A percentile compares a stretch with the other conserved stretches of the same genome.
These are phyloP conservation scores for Drosophila ironensis DNA, from an alignment of 1,140 invertebrate species.

Conservation along the genomic window DNA sequence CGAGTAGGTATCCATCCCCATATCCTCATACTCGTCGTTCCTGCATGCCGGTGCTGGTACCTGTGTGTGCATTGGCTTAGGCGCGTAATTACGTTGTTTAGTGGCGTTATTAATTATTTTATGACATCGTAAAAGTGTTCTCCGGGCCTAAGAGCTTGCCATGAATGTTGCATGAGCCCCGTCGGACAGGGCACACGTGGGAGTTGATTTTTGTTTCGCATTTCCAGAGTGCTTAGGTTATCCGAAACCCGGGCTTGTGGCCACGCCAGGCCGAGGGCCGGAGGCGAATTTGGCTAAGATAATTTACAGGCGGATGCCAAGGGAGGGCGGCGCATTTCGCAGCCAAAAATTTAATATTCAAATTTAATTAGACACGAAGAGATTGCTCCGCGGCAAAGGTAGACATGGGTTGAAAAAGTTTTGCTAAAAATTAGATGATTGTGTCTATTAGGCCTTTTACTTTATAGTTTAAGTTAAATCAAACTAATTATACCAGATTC, in stretches of 20 bases:
- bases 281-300: constrained; percentile 24
- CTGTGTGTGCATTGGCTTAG: constrained; percentile 57
- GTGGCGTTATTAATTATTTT: constrained; percentile 81
- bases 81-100: constrained; percentile 79
- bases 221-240: constrained; percentile 2
- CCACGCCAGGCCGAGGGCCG: neutral
- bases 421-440: neutral
- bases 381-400: no score
- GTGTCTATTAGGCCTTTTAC: neutral
- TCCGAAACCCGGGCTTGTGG: constrained; percentile 11
- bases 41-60: no score
- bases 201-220: constrained; percentile 21
- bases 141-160: constrained; percentile 66
- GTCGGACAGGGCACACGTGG: constrained; percentile 16
- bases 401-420: neutral
- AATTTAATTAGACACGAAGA: constrained; percentile 64
- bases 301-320: constrained; percentile 17
- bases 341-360: constrained; percentile 70
- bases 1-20: no score
- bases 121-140: constrained; percentile 79
- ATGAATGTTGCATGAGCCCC: constrained; percentile 60
- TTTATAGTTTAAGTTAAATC: no score
- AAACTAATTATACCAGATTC: no score
- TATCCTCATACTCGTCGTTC: no score
- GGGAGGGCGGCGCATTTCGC: constrained; percentile 31